Percentiles rank a stretch among this genome's conserved stretches.
Evolutionary conservation across 2,888 invertebrate genomes (phyloP).

Genomic region (Stenurella melanura): DNA sequence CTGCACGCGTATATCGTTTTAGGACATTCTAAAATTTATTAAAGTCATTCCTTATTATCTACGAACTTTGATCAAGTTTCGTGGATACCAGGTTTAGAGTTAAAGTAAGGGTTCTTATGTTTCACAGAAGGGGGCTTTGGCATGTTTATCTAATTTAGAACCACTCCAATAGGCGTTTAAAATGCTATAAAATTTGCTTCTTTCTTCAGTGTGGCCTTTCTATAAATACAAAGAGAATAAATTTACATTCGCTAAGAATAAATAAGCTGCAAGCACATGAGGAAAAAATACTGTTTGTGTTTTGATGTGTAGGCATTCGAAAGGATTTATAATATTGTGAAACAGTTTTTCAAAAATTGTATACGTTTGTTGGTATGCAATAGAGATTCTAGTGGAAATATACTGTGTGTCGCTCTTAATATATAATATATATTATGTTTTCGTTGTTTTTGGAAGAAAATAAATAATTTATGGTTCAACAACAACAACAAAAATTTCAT

Average conservation of each 20-base stretch:
- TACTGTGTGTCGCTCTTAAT: too few species aligned
- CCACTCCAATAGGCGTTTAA: conserved; percentile 45
- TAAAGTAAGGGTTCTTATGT: conserved; percentile 50
- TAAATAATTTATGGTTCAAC: too few species aligned
- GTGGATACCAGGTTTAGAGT: conserved; percentile 53
- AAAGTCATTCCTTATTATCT: conserved; percentile 58
- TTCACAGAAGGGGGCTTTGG: conserved; percentile 53
- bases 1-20: conserved; percentile 60
- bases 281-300: conserved; percentile 23
- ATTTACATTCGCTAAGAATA: conserved; percentile 38
- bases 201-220: conserved; percentile 47
- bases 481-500: too few species aligned
- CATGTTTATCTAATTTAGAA: conserved; percentile 48
- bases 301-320: conserved; percentile 20
- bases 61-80: conserved; percentile 43
- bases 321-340: conserved; percentile 10
- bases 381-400: background rate
- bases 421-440: too few species aligned
- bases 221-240: conserved; percentile 45
- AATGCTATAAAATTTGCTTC: conserved; percentile 48
- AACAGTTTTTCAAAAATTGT: conserved; percentile 13
- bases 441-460: too few species aligned
- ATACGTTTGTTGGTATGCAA: background rate
- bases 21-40: conserved; percentile 57
- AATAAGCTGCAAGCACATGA: conserved; percentile 12